These are phyloP conservation scores for Rhyacophila brunnea DNA, from an alignment of 1,140 invertebrate genomes.

Conservation along the genomic window DNA sequence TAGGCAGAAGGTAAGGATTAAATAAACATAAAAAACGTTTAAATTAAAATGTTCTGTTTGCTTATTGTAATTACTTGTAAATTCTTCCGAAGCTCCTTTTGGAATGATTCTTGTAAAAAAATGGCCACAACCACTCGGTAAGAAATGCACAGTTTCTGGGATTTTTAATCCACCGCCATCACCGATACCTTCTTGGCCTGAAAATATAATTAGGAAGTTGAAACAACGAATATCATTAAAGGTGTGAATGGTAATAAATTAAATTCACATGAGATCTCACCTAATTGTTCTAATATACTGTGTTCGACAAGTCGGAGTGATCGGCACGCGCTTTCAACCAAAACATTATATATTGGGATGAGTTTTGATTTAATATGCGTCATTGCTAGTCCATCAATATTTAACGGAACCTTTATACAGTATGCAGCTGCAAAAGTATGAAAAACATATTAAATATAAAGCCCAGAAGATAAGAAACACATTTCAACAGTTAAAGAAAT, in stretches of 20 bases:
- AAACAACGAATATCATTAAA: neutral
- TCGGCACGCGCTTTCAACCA: conserved; percentile 71
- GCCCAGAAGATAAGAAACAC: neutral
- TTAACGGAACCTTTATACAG: conserved; percentile 59
- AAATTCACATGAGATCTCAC: conserved; percentile 30
- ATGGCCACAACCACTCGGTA: conserved; percentile 65
- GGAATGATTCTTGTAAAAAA: conserved; percentile 74
- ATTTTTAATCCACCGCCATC: conserved; percentile 49
- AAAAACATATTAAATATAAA: neutral
- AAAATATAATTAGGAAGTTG: conserved; percentile 21
- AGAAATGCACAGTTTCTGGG: conserved; percentile 65
- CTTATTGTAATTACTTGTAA: conserved; percentile 64
- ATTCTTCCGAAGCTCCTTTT: conserved; percentile 59
- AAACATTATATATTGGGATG: conserved; percentile 65
- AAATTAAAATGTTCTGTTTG: too few relatives aligned
- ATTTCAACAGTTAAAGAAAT: neutral
- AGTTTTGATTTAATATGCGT: conserved; percentile 64
- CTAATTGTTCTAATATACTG: conserved; percentile 57
- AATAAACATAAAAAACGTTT: too few relatives aligned
- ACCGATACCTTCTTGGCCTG: conserved; percentile 53
- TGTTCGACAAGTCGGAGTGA: conserved; percentile 64
- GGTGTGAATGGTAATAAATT: neutral
- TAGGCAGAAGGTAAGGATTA: too few relatives aligned
- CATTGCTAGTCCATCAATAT: conserved; percentile 70
- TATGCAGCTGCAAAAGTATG: conserved; percentile 47